These are phyloP conservation scores for Brachypterus glaber DNA, from an alignment of 2,888 invertebrate genomes.

Conservation along the genomic window DNA sequence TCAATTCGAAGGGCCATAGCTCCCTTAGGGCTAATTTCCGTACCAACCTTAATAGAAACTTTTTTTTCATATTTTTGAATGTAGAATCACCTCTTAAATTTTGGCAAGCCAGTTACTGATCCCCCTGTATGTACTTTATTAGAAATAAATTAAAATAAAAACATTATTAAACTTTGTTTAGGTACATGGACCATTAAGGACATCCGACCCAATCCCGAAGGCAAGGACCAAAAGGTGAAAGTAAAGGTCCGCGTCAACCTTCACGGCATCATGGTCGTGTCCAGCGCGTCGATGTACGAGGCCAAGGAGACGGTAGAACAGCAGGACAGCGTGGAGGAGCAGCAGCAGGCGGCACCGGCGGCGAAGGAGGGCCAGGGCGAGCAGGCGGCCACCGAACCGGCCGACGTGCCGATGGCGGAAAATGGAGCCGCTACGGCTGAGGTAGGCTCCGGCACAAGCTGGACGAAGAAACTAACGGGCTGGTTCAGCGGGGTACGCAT, in stretches of 20 bases:
- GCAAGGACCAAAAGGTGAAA: conserved; percentile 91
- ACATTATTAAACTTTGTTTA: too few species aligned
- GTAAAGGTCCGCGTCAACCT: conserved; percentile 91
- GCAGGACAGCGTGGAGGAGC: conserved; percentile 24
- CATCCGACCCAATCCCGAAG: conserved; percentile 76
- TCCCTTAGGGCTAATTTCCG: too few species aligned
- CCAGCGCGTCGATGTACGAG: conserved; percentile 75
- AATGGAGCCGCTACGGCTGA: conserved; percentile 29
- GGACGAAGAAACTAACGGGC: conserved; percentile 43
- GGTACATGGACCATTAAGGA: conserved; percentile 71
- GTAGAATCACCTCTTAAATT: too few species aligned
- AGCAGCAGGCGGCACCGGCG: conserved; percentile 44
- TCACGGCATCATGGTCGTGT: conserved; percentile 84
- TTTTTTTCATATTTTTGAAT: too few species aligned
- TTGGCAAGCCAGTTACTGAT: too few species aligned
- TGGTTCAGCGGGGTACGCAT: conserved; percentile 45
- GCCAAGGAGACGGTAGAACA: conserved; percentile 48
- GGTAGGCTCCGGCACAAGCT: conserved; percentile 42
- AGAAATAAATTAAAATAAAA: too few species aligned
- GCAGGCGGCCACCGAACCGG: conserved; percentile 47
- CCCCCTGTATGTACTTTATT: too few species aligned
- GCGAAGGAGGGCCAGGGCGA: conserved; percentile 37
- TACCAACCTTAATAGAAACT: too few species aligned
- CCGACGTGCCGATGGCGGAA: conserved; percentile 16
- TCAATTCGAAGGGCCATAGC: too few species aligned